Base-by-base conservation (phyloP, 1,140 invertebrate species). In the Sycobia sp. region DNA sequence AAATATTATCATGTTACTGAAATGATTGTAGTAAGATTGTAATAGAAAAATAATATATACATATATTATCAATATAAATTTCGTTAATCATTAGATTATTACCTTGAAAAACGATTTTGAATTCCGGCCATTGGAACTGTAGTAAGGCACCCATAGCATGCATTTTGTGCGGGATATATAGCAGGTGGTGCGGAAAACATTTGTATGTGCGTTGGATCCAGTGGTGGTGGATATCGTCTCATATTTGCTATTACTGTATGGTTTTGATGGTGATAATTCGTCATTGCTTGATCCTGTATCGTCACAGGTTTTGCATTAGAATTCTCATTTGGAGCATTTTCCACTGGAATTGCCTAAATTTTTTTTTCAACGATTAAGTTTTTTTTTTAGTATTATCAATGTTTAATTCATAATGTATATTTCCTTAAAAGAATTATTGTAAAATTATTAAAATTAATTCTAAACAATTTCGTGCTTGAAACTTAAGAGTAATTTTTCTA, bases 101-200 rank as follows among this genome's bases (percentile, higher is more conserved):
- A 80, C 79, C 77, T 80, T 62, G 77, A 68, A 71, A 75, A 81
- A 62, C 77, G 77, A 68, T 73, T 78, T 69, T 74, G 78, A 46
- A 79, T 66, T 13, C 75, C 75, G 53, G 73, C 61, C 57, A 77
- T 73, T 50, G 78, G 79, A 64, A 79, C 73, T 8, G 59, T 53
- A 1, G 77, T 74, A 18, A 80, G 69, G 64, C 78, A 80, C 20
- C 73, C 70, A 41, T 76, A 79, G 53, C 81, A 82, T 2, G 76
- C 65, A 53, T 78, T 76, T 59, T 77, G 77, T 39, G 78, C 66
- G 32, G 76, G 70, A 57, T 79, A 80, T 46, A 80, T 73, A 5
- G 76, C 43, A 8, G 74, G 75, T 9, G 76, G 76, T 43, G 73
- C 66, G 47, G 75, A 69, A 66, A 77, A 80, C 73, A 82, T 77